Conservation (phyloP, 2,888 invertebrate genomes). For the Caenorhabditis sp. region DNA sequence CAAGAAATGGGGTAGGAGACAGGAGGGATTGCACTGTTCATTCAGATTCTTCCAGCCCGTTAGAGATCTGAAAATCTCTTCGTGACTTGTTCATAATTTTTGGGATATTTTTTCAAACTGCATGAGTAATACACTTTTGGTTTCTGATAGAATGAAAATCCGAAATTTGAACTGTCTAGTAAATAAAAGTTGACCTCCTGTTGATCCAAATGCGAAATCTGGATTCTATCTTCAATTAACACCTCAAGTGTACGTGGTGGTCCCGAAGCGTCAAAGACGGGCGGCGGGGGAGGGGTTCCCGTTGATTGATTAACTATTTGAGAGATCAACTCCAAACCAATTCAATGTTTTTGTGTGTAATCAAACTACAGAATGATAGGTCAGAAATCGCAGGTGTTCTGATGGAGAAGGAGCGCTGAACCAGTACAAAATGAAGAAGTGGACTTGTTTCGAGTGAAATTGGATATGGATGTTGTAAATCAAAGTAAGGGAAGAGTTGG, state of each 20-base stretch:
- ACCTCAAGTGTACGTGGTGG: conserved; percentile 18
- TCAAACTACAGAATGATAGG: conserved; percentile 4
- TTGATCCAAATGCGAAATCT: neutral
- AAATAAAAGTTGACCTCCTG: neutral
- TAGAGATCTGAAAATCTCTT: too few relatives aligned
- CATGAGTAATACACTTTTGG: too few relatives aligned
- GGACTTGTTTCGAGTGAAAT: too few relatives aligned
- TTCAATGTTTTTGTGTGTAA: conserved; percentile 25
- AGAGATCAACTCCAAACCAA: conserved; percentile 14
- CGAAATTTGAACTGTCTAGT: too few relatives aligned
- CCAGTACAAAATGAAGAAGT: neutral
- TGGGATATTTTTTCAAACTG: too few relatives aligned
- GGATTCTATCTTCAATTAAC: conserved; percentile 35
- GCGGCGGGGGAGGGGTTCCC: conserved; percentile 18
- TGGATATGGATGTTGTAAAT: neutral
- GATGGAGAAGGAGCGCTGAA: neutral
- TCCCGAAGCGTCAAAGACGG: conserved; percentile 8
- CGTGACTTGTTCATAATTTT: too few relatives aligned
- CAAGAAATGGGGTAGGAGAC: neutral
- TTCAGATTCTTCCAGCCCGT: too few relatives aligned
- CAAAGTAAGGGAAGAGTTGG: too few relatives aligned
- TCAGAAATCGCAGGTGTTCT: conserved; percentile 12
- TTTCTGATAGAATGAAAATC: too few relatives aligned
- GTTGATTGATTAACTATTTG: conserved; percentile 35
- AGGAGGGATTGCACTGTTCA: neutral